Base-by-base conservation (phyloP, 2,113 vertebrate species). In the Pheucticus melanocephalus region DNA sequence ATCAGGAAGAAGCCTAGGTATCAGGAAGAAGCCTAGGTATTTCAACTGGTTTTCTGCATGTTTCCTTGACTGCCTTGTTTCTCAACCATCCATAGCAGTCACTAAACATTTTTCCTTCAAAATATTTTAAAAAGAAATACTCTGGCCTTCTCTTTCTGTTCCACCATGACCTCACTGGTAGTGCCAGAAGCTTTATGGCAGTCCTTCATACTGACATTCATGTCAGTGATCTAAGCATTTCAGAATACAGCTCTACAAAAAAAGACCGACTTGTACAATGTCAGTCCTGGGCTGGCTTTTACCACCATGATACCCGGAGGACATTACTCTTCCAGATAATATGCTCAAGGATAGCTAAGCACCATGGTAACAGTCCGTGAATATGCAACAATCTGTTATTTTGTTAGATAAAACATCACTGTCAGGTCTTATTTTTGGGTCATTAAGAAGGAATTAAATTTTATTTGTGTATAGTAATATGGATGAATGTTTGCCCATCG, bases 361-460 rank as follows among this genome's bases (percentile, higher is more conserved):
- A 37, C 92, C 92, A 91, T 96, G 91, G 92, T 72, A 90, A 95
- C 93, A 90, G 44, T 39, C 81, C 59, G 61, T 72, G 89, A 90
- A 86, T 90, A 71, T 78, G 56, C 68, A 86, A 64, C 68, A 83
- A 45, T 91, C 78, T 95, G 78, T 84, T 94, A 87, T 73, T 92
- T 86, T 87, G 63, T 88, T 96, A 92, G 21, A 54, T 92, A 95
- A 95, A 93, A 91, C 35, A 82, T 86, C 59, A 80, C 59, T 90
- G 78, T 68, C 3, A 5, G 79, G 50, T 82, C 75, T 89, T 91
- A 76, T 42, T 94, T 95, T 88, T 77, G 53, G 54, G 72, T 88
- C 45, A 71, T 86, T 75, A 71, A 77, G 65, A 47, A 87, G 39
- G 47, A 92, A 45, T 90, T 90, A 83, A 69, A 83, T 86, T 86